These are phyloP conservation scores for Neotoma lepida DNA, from an alignment of 2,113 vertebrate species.

Conservation along the genomic window DNA sequence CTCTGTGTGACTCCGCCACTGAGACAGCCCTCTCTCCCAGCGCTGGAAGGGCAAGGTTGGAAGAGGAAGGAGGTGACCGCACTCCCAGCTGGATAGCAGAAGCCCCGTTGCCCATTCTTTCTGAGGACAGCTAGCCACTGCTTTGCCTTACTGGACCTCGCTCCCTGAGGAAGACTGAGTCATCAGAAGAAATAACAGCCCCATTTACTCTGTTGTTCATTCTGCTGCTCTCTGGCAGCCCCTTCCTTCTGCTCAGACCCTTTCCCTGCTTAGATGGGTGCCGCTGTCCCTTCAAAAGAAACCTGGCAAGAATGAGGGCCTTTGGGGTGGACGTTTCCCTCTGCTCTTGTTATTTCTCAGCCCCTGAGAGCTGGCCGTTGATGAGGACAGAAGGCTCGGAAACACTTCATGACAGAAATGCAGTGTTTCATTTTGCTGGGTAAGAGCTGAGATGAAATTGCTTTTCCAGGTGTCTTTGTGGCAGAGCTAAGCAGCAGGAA, in stretches of 20 bases:
- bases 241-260: not conserved
- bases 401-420: not conserved
- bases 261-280: not conserved
- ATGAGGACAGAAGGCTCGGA: not conserved
- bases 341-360: not conserved
- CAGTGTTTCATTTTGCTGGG: constrained; percentile 20
- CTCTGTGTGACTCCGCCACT: constrained; percentile 45
- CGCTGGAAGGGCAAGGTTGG: not conserved
- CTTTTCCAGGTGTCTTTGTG: constrained; percentile 29
- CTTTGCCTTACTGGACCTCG: constrained; percentile 13
- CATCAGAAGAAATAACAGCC: not conserved
- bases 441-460: constrained; percentile 17
- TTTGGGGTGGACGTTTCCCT: not conserved
- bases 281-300: not conserved
- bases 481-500: constrained; percentile 1
- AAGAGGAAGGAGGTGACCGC: not conserved
- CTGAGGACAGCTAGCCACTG: not conserved
- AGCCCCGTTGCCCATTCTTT: not conserved
- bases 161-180: not conserved
- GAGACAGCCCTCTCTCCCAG: not conserved
- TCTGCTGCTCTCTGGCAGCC: not conserved
- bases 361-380: not conserved
- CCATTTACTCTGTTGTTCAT: not conserved
- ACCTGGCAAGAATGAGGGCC: not conserved
- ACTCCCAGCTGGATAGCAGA: not conserved